Base-by-base conservation (phyloP, 2,888 invertebrate species). In the Neria commutata region DNA sequence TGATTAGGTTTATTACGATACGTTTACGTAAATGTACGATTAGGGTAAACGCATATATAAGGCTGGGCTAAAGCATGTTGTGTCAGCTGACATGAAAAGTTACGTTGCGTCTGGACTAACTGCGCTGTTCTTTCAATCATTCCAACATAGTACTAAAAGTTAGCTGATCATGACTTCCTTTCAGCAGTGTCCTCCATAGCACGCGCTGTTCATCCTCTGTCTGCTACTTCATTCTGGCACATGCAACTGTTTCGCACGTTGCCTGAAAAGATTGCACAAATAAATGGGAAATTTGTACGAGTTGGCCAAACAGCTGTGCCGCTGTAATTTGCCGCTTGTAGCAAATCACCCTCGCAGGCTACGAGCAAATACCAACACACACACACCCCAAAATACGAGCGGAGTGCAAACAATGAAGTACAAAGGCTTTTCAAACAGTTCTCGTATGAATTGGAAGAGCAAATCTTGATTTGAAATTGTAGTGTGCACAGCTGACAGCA, bases 401-500 rank as follows among this genome's bases (percentile, higher is more conserved):
- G 33, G 34, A 24, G 47, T 14, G 47, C 23, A 52, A 56, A 51
- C 51, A 47, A 34, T 33, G 34, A 57, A 16, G 45, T 51, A 52
- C 51, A 57, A 52, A 52, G 47, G 51, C 45, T 34, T 46, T 51
- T 51, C 19, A 19, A 46, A 11, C 17, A 17, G 2, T 50, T 5
- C 10, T 29, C 29, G 29, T 8, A 8, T 4, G 45, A 10, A 29
- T 16, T 10, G 19, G 2, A 47, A 62, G 53, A 46, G 48, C 26
- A 45, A 60, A 29, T 51, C 46, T 42, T 40, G 49, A 46, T 37
- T 33, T 25, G 19, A 19, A 19, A 17, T 17, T 11, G 29, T n/a
- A 29, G 6, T 8, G 29, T 8, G 29, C 42, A 51, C 60, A 60
- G 60, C 60, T 60, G 60, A 54, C 60, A 51, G 50, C n/a, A n/a